Conservation (phyloP, 1,140 invertebrate genomes). For the Cyphomyrmex costatus region DNA sequence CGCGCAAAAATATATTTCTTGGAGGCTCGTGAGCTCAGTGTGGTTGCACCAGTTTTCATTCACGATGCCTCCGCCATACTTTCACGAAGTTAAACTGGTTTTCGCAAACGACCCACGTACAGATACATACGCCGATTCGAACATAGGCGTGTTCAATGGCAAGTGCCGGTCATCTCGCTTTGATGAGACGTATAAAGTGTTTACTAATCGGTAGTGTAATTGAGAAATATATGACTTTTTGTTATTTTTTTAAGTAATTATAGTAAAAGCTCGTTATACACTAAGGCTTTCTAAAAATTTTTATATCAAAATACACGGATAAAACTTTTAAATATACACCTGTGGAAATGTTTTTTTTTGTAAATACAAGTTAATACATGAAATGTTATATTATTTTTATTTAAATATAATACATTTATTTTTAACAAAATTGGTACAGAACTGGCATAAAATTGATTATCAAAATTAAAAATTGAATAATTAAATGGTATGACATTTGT, state of each 20-base stretch:
- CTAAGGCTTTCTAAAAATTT: neutral
- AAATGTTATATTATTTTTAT: no score
- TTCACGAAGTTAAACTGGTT: slow-evolving; percentile 73
- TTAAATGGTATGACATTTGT: no score
- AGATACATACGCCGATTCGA: neutral
- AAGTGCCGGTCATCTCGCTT: slow-evolving; percentile 11
- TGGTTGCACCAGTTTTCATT: slow-evolving; percentile 69
- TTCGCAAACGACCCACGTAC: slow-evolving; percentile 46
- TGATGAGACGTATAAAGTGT: neutral
- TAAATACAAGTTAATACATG: neutral
- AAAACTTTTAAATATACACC: neutral
- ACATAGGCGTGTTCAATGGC: slow-evolving; percentile 36
- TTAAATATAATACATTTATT: no score
- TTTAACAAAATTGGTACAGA: no score
- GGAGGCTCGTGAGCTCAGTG: slow-evolving; percentile 29
- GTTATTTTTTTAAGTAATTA: neutral
- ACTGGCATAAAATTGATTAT: no score
- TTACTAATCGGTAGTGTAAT: slow-evolving; percentile 14
- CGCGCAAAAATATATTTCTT: slow-evolving; percentile 70
- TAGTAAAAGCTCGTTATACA: neutral
- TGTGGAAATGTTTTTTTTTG: slow-evolving; percentile 1
- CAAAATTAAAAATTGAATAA: no score
- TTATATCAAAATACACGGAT: slow-evolving; percentile 5
- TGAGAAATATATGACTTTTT: neutral
- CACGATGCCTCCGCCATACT: slow-evolving; percentile 60